Conservation (phyloP, 2,888 invertebrate species). For the Diplazon laetatorius region DNA sequence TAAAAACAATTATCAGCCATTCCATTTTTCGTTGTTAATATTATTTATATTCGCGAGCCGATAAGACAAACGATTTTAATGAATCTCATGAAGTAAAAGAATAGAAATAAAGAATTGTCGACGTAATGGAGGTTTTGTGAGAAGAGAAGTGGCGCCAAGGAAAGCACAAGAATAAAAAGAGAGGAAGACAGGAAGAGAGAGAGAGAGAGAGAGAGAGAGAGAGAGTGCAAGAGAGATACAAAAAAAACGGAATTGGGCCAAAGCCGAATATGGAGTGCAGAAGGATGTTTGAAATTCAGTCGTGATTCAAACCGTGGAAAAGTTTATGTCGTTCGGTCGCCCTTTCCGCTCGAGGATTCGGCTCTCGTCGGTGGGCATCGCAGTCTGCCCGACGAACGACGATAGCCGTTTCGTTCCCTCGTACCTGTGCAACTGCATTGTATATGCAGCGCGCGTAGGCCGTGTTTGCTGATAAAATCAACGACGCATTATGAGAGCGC, state of each 20-base stretch:
- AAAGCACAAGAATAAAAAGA: neutral
- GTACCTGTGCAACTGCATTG: constrained; percentile 59
- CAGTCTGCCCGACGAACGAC: constrained; percentile 4
- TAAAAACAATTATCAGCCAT: too few species aligned
- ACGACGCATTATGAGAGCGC: constrained; percentile 54
- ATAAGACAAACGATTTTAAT: too few species aligned
- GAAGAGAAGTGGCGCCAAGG: neutral
- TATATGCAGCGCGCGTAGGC: constrained; percentile 61
- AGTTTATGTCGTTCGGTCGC: neutral
- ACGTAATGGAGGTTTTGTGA: neutral
- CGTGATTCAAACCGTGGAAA: neutral
- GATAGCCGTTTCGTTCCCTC: too few species aligned
- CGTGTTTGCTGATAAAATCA: constrained; percentile 64
- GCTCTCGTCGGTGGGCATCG: too few species aligned
- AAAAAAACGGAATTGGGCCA: neutral
- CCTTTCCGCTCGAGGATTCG: constrained; percentile 1
- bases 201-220: neutral
- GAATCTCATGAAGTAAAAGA: too few species aligned
- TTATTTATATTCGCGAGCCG: too few species aligned
- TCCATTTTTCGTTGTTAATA: too few species aligned
- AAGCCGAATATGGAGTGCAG: neutral
- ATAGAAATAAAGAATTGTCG: neutral
- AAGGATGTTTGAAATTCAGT: constrained; percentile 6
- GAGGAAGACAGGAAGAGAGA: too few species aligned
- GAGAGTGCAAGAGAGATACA: neutral